These are phyloP conservation scores for Auanema sp. DNA, from an alignment of 2,888 invertebrate species.

Conservation along the genomic window DNA sequence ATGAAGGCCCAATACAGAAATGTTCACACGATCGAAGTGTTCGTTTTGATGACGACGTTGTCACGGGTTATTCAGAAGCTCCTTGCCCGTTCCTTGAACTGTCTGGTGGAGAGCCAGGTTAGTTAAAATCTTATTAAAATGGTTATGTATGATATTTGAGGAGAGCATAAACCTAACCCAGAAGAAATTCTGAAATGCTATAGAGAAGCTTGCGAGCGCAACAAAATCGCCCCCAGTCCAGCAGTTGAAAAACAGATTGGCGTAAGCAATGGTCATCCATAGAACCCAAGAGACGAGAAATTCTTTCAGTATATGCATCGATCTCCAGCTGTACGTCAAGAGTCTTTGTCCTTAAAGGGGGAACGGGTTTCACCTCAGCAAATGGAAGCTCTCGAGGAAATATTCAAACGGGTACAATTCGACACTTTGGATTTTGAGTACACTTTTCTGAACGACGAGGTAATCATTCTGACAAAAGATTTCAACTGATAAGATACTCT, in stretches of 20 bases:
- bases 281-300: background rate
- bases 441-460: conserved; percentile 76
- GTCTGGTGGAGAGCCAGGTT: background rate
- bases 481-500: background rate
- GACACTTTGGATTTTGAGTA: conserved; percentile 75
- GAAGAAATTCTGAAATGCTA: conserved; percentile 75
- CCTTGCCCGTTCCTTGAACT: conserved; percentile 19
- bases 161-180: conserved; percentile 11
- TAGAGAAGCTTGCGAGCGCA: conserved; percentile 44
- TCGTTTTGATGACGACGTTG: conserved; percentile 40
- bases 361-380: conserved; percentile 73
- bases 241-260: conserved; percentile 58
- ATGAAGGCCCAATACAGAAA: conserved; percentile 25
- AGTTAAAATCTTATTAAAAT: background rate
- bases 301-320: conserved; percentile 42
- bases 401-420: conserved; percentile 79
- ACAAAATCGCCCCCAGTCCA: conserved; percentile 64
- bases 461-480: conserved; percentile 56
- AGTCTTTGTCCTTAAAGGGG: conserved; percentile 64
- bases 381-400: conserved; percentile 81
- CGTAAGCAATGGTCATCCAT: conserved; percentile 14
- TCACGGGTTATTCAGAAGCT: conserved; percentile 38
- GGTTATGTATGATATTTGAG: background rate
- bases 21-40: conserved; percentile 49
- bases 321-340: conserved; percentile 39